Evolutionary conservation across 92 coral and sea anemone genomes (phyloP).

Genomic region (Zoanthus gigantus): DNA sequence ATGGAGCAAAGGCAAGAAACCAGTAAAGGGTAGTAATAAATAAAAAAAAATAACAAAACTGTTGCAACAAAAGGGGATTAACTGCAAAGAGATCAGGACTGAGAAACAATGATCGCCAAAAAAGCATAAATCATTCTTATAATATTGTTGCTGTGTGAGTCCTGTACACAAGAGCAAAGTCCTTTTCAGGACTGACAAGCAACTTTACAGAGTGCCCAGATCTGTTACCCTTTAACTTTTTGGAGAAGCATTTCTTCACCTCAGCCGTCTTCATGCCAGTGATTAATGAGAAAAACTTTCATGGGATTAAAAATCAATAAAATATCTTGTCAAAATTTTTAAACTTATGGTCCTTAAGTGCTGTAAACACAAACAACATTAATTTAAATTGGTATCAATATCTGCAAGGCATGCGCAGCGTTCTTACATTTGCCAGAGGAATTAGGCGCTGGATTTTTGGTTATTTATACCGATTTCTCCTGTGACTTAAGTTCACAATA

Average conservation of each 20-base stretch:
- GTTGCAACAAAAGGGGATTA: conserved; percentile 18
- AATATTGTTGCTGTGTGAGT: conserved; percentile 3
- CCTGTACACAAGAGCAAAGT: not conserved
- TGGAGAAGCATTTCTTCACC: conserved; percentile 4
- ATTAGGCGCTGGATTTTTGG: too few species aligned
- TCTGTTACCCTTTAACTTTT: conserved; percentile 11
- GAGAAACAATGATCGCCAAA: conserved; percentile 36
- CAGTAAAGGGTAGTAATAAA: conserved; percentile 13
- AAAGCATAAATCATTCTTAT: conserved; percentile 33
- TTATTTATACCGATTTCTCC: too few species aligned
- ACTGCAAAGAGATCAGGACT: conserved; percentile 25
- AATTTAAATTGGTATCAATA: not conserved
- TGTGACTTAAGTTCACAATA: not conserved
- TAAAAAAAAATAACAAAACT: conserved; percentile 15
- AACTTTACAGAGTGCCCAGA: not conserved
- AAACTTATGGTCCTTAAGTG: not conserved
- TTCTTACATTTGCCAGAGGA: too few species aligned
- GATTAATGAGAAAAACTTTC: conserved; percentile 7
- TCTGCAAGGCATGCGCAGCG: too few species aligned
- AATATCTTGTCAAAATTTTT: not conserved
- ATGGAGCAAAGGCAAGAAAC: conserved; percentile 15
- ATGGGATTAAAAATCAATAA: not conserved
- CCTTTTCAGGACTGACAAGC: conserved; percentile 6
- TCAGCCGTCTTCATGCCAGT: not conserved
- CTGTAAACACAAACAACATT: not conserved